Evolutionary conservation across 1,140 invertebrate genomes (phyloP).

Genomic region (Meloidogyne floridensis): DNA sequence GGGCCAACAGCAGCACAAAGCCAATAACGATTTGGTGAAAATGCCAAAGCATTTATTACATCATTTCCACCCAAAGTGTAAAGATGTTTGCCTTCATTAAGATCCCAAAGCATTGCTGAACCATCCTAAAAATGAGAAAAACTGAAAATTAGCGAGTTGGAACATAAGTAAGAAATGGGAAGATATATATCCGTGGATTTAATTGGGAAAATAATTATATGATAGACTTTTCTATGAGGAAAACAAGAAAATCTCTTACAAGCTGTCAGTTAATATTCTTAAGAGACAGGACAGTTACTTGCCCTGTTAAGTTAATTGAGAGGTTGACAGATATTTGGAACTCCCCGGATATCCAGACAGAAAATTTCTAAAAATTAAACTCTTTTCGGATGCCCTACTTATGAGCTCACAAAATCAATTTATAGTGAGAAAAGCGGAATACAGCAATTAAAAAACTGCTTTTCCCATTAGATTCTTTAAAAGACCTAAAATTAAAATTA

Average conservation of each 20-base stretch:
- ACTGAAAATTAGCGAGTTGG: background rate
- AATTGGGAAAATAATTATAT: too few relatives aligned
- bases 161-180: too few relatives aligned
- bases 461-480: too few relatives aligned
- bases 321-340: too few relatives aligned
- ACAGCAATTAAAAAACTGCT: too few relatives aligned
- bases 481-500: background rate
- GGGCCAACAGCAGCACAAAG: constrained; percentile 98
- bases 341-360: background rate
- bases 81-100: constrained; percentile 98
- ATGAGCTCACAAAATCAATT: constrained; percentile 14
- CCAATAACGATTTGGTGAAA: constrained; percentile 99
- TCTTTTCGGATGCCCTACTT: background rate
- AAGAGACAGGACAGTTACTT: too few relatives aligned
- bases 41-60: constrained; percentile 95
- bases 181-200: too few relatives aligned
- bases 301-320: too few relatives aligned
- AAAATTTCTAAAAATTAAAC: background rate
- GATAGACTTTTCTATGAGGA: too few relatives aligned
- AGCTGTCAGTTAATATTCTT: accelerated
- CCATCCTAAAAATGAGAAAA: constrained; percentile 75
- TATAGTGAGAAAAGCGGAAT: too few relatives aligned
- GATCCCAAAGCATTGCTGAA: constrained; percentile 98
- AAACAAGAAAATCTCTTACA: too few relatives aligned
- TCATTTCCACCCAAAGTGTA: constrained; percentile 98